These are phyloP conservation scores for Papilio demoleus DNA, from an alignment of 2,888 invertebrate genomes.

Conservation along the genomic window DNA sequence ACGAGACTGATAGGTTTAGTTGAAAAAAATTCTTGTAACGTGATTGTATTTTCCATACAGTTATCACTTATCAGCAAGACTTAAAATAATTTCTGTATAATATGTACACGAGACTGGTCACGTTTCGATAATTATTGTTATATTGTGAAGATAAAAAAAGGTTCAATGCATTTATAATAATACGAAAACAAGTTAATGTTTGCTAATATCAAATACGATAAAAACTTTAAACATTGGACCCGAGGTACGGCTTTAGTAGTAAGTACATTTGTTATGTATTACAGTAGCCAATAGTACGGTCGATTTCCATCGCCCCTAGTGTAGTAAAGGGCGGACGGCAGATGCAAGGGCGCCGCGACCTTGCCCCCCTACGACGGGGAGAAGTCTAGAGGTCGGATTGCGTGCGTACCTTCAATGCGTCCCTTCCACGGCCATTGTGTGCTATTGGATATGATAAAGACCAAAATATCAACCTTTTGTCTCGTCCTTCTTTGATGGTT, in stretches of 20 bases:
- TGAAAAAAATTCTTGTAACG: no score
- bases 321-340: constrained; percentile 61
- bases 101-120: not conserved
- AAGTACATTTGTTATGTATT: constrained; percentile 30
- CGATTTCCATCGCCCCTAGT: constrained; percentile 44
- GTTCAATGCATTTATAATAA: not conserved
- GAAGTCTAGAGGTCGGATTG: constrained; percentile 79
- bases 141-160: not conserved
- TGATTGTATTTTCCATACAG: no score
- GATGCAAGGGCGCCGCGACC: constrained; percentile 77
- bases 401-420: constrained; percentile 59
- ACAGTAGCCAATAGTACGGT: constrained; percentile 34
- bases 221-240: constrained; percentile 26
- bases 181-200: constrained; percentile 12
- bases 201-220: not conserved
- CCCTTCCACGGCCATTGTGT: constrained; percentile 49
- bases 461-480: constrained; percentile 43
- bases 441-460: constrained; percentile 34
- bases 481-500: constrained; percentile 5
- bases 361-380: constrained; percentile 64
- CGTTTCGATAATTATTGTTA: not conserved
- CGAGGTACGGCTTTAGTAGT: constrained; percentile 9
- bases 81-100: not conserved
- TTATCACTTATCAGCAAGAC: no score
- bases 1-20: not conserved